Evolutionary conservation across 1,140 invertebrate genomes (phyloP).

Genomic region (Centruroides vittatus): DNA sequence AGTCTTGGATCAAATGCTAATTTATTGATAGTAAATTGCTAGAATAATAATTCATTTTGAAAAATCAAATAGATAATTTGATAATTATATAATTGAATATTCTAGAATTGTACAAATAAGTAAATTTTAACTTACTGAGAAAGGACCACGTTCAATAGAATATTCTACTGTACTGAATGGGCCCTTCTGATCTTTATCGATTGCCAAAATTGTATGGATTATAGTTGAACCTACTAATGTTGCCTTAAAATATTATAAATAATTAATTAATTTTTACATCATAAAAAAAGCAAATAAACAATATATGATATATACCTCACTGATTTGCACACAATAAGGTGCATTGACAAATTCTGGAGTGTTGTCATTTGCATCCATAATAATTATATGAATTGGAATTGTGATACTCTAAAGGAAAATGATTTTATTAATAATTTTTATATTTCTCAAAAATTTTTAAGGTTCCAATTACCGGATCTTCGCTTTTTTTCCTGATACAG

Average conservation of each 20-base stretch:
- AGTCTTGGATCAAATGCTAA: too few species aligned
- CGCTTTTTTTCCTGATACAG: not conserved
- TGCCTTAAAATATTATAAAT: slow-evolving; percentile 32
- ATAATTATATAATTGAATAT: too few species aligned
- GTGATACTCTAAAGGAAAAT: slow-evolving; percentile 48
- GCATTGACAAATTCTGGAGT: slow-evolving; percentile 62
- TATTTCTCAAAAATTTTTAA: not conserved
- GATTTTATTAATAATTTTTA: too few species aligned
- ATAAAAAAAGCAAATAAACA: too few species aligned
- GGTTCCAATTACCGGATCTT: not conserved
- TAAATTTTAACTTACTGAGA: slow-evolving; percentile 41
- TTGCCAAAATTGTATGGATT: slow-evolving; percentile 55
- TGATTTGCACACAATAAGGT: slow-evolving; percentile 66
- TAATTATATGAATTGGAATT: slow-evolving; percentile 74
- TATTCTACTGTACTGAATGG: slow-evolving; percentile 80
- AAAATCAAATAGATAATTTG: too few species aligned
- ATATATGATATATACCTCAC: slow-evolving; percentile 40
- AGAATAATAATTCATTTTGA: too few species aligned
- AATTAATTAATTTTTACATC: too few species aligned
- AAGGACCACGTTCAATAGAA: slow-evolving; percentile 50
- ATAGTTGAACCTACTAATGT: slow-evolving; percentile 66
- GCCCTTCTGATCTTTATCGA: slow-evolving; percentile 73
- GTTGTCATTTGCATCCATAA: slow-evolving; percentile 84
- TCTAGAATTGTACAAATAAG: too few species aligned
- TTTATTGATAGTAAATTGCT: too few species aligned